Conservation (phyloP, 2,113 vertebrate species). For the Sturnira hondurensis region DNA sequence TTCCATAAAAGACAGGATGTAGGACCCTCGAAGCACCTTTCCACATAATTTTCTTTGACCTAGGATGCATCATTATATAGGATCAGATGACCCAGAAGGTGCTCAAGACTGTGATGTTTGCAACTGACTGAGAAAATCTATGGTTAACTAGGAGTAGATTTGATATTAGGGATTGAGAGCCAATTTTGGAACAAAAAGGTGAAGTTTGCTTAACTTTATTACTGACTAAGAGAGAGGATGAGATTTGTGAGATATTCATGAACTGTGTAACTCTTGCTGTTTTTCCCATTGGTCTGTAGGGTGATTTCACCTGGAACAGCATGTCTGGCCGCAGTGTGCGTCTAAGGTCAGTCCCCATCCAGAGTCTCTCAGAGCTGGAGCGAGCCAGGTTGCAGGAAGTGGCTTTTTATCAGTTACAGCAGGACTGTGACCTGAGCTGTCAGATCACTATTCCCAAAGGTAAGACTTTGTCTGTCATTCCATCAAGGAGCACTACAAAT, state of each 20-base stretch:
- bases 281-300: slow-evolving; percentile 83
- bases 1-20: background rate
- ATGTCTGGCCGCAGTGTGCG: slow-evolving; percentile 90
- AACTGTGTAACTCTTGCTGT: slow-evolving; percentile 66
- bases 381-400: slow-evolving; percentile 95
- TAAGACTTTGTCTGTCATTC: slow-evolving; percentile 75
- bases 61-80: background rate
- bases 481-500: background rate
- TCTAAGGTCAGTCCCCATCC: slow-evolving; percentile 93
- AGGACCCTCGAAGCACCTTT: background rate
- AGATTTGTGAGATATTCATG: slow-evolving; percentile 52
- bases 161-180: background rate
- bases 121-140: background rate
- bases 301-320: slow-evolving; percentile 97
- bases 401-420: slow-evolving; percentile 91
- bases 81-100: background rate
- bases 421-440: slow-evolving; percentile 93
- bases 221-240: background rate
- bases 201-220: slow-evolving; percentile 25
- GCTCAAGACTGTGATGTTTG: background rate
- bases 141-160: background rate
- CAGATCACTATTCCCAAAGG: slow-evolving; percentile 98
- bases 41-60: background rate
- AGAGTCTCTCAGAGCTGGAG: slow-evolving; percentile 96
- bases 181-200: background rate